Percentiles rank a stretch among this genome's conserved stretches.
phyloP scores from a whole-genome alignment of 2,113 vertebrate genomes.

The Cyanoliseus patagonus region DNA sequence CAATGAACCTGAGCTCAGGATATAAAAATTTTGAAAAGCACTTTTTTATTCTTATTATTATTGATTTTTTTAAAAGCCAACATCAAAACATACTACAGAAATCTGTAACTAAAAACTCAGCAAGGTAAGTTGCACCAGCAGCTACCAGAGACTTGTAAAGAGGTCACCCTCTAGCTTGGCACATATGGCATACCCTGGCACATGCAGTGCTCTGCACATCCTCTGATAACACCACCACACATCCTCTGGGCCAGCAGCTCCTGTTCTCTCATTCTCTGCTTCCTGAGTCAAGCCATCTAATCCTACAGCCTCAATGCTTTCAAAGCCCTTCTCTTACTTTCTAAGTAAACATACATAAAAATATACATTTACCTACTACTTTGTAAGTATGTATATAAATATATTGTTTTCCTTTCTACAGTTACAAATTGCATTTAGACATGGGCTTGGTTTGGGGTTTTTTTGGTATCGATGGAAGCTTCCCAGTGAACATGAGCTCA shows the following conservation, averaged over 20 bases:
- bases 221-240: fast-evolving
- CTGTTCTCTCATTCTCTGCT: neutral
- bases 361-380: neutral
- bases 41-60: neutral
- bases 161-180: neutral
- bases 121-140: neutral
- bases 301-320: neutral
- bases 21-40: neutral
- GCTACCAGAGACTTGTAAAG: neutral
- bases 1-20: neutral
- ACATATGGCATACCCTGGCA: neutral
- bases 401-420: neutral
- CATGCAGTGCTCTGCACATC: neutral
- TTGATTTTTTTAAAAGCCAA: neutral
- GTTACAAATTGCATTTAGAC: neutral
- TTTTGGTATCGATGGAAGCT: neutral
- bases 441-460: neutral
- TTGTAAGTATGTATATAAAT: neutral
- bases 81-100: neutral
- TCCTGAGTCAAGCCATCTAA: neutral
- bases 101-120: neutral
- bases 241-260: neutral
- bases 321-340: neutral
- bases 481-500: neutral
- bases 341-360: neutral